These are phyloP conservation scores for Drosophila jambulina DNA, from an alignment of 1,140 invertebrate genomes.

Conservation along the genomic window DNA sequence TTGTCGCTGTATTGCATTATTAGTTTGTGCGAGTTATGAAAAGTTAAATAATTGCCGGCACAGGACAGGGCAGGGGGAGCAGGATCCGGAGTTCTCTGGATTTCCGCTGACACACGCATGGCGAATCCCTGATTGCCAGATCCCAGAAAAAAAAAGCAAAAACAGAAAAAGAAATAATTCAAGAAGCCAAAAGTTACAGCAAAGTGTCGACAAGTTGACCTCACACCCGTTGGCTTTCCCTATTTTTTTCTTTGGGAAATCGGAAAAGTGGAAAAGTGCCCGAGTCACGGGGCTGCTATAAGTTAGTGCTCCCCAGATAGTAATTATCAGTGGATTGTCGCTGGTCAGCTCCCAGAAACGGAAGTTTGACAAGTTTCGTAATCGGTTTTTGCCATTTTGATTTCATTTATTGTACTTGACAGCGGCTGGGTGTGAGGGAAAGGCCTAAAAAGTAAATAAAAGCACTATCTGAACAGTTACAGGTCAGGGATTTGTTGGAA, in stretches of 20 bases:
- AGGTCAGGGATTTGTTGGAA: neutral
- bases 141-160: too few relatives aligned
- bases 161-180: constrained; percentile 18
- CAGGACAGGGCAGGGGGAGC: neutral
- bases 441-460: neutral
- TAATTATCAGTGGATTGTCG: constrained; percentile 81
- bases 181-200: constrained; percentile 53
- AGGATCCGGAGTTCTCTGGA: constrained; percentile 2
- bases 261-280: constrained; percentile 47
- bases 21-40: constrained; percentile 76
- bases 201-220: constrained; percentile 57
- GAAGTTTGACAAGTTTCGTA: constrained; percentile 78
- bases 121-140: constrained; percentile 58
- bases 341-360: constrained; percentile 45
- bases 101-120: constrained; percentile 69
- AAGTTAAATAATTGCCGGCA: constrained; percentile 75
- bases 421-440: neutral
- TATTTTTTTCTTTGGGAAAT: neutral
- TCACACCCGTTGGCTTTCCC: neutral
- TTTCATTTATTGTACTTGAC: constrained; percentile 71
- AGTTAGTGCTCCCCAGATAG: constrained; percentile 82
- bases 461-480: neutral
- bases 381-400: constrained; percentile 75
- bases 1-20: constrained; percentile 74
- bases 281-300: constrained; percentile 53